These are phyloP conservation scores for Sebastes reedi DNA, from an alignment of 2,797 vertebrate genomes.

Conservation along the genomic window DNA sequence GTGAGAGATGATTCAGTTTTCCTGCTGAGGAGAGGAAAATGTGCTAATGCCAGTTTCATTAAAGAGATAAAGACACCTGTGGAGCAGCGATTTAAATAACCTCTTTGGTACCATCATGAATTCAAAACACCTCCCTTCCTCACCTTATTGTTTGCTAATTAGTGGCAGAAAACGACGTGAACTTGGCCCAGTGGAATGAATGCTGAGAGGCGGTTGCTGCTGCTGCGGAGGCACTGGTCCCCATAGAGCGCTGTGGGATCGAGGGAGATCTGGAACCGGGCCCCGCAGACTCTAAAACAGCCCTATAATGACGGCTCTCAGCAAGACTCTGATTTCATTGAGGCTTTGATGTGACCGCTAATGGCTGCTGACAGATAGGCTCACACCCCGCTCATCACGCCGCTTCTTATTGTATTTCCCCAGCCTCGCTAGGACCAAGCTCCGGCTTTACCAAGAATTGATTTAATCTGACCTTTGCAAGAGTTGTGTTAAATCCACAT, in stretches of 20 bases:
- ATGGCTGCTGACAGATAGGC: constrained; percentile 78
- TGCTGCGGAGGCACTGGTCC: constrained; percentile 27
- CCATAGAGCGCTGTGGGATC: constrained; percentile 38
- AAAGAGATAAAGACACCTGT: constrained; percentile 41
- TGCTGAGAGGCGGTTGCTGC: constrained; percentile 21
- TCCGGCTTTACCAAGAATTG: constrained; percentile 64
- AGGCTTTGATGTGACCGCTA: constrained; percentile 79
- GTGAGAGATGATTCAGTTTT: constrained; percentile 12
- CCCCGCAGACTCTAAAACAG: constrained; percentile 61
- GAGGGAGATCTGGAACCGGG: constrained; percentile 54
- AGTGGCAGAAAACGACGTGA: constrained; percentile 61
- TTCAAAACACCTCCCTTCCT: constrained; percentile 52
- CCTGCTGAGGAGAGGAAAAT: constrained; percentile 34
- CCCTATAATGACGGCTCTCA: constrained; percentile 72
- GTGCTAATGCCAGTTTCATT: constrained; percentile 35
- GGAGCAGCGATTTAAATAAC: constrained; percentile 53
- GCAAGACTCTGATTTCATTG: constrained; percentile 78
- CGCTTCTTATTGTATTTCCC: constrained; percentile 59
- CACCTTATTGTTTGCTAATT: constrained; percentile 71
- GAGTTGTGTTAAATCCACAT: constrained; percentile 75
- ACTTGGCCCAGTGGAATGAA: constrained; percentile 41
- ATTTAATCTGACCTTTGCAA: constrained; percentile 79
- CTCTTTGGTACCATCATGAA: constrained; percentile 59
- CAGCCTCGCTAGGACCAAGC: constrained; percentile 21
- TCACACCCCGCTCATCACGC: constrained; percentile 51